Percentiles rank a stretch among this genome's conserved stretches.
Evolutionary conservation across 2,888 invertebrate genomes (phyloP).

Genomic region (Cataglyphis livida): DNA sequence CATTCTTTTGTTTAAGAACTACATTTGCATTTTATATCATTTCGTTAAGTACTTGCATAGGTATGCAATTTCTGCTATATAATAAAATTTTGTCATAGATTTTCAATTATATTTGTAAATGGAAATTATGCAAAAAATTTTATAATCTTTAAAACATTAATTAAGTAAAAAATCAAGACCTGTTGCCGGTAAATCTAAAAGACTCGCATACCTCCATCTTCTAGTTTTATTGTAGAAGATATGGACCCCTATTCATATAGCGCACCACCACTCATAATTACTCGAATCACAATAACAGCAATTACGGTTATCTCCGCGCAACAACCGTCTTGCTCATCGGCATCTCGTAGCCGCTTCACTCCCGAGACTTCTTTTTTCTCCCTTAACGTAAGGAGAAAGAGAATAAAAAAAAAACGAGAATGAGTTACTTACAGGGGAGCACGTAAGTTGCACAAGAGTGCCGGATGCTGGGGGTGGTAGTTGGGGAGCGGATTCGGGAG

Average conservation of each 20-base stretch:
- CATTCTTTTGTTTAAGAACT: background rate
- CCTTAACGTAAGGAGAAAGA: slow-evolving; percentile 35
- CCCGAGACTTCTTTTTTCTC: background rate
- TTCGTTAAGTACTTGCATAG: background rate
- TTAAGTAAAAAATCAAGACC: background rate
- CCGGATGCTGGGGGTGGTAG: slow-evolving; percentile 33
- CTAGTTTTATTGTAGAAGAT: background rate
- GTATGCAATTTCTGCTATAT: background rate
- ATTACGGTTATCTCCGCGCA: slow-evolving; percentile 13
- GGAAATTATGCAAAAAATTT: background rate
- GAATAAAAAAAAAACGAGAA: slow-evolving; percentile 41
- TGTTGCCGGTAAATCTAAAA: background rate
- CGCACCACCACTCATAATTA: background rate
- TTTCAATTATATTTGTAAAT: background rate
- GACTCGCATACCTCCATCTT: background rate
- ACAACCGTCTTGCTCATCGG: slow-evolving; percentile 8
- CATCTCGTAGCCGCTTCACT: slow-evolving; percentile 19
- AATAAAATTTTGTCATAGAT: background rate
- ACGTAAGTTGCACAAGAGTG: slow-evolving; percentile 26
- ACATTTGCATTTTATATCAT: background rate
- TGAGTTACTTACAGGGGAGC: slow-evolving; percentile 30
- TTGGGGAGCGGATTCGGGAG: slow-evolving; percentile 57
- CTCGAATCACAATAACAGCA: slow-evolving; percentile 4
- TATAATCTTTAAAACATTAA: background rate
- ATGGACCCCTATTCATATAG: background rate